Conservation (phyloP, 2,888 invertebrate species). For the Busseola fusca region DNA sequence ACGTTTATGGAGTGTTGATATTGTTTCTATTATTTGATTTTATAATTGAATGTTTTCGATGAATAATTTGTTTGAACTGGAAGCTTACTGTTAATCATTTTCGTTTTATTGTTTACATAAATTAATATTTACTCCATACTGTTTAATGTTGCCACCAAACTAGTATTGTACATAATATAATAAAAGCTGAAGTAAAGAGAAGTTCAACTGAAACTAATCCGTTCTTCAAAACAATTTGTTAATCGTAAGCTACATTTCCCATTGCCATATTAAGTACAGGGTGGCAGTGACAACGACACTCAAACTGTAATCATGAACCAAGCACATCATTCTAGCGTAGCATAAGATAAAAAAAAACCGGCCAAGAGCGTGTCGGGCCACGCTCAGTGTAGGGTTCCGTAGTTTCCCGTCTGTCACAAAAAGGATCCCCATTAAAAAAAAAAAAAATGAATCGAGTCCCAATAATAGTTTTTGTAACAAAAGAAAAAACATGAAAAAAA, state of each 20-base stretch:
- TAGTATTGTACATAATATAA: neutral
- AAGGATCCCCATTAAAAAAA: too few relatives aligned
- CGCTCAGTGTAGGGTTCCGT: too few relatives aligned
- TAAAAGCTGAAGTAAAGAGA: neutral
- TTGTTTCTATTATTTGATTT: constrained; percentile 26
- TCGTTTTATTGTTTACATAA: constrained; percentile 9
- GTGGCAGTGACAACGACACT: too few relatives aligned
- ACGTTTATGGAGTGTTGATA: constrained; percentile 23
- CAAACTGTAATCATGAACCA: too few relatives aligned
- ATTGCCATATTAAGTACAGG: neutral
- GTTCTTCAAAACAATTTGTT: neutral
- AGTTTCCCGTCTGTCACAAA: too few relatives aligned
- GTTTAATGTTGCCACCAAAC: too few relatives aligned
- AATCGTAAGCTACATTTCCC: neutral
- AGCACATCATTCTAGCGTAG: too few relatives aligned
- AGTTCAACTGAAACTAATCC: neutral
- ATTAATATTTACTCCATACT: neutral
- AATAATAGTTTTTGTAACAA: too few relatives aligned
- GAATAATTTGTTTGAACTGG: constrained; percentile 16
- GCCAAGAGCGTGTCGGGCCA: too few relatives aligned
- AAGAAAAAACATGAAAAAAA: too few relatives aligned
- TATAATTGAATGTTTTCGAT: constrained; percentile 17
- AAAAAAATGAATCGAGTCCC: too few relatives aligned
- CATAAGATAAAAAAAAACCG: too few relatives aligned
- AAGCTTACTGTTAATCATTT: constrained; percentile 12